Evolutionary conservation across 2,113 vertebrate genomes (phyloP), one percentile per base, ranked within the genome.

Genomic region (Archocentrus centrarchus): DNA sequence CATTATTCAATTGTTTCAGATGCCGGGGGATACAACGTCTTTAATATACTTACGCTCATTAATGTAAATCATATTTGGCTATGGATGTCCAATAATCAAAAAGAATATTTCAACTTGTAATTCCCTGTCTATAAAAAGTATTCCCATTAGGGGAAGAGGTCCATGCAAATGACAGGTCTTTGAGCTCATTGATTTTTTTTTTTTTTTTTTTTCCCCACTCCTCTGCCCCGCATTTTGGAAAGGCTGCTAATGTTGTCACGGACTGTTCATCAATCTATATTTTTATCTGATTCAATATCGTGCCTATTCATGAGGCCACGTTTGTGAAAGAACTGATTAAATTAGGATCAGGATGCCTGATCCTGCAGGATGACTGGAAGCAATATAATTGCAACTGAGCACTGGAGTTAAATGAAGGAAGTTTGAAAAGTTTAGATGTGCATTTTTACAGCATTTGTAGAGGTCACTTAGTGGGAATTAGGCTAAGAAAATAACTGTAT

Each of bases 41-140:
- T 96, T 96, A 96, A 96, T 96, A 96, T 94, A 96, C 95, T 96
- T 96, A 95, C n/a, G 91, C 94, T 95, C 96, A 96, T 96, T 96
- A 96, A 96, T 96, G 96, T 95, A 96, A 96, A 96, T 96, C 95
- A 96, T 96, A 96, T 96, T 96, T 96, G 90, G 92, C 93, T 96
- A 96, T 96, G 95, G 96, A 96, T 96, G 95, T 96, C 96, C 96
- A 96, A 96, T 96, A 96, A 96, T 96, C 95, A 95, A 93, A 96
- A 95, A 93, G 91, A 95, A 96, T 95, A 95, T 95, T 96, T 96
- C 94, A 95, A 94, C 94, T 94, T 95, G 93, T 94, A 93, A 89
- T 93, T 94, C 89, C 91, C 88, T 59, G 17, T 88, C 91, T 92
- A 92, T 88, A 93, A 92, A 90, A 95, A 94, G 87, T 91, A 91